A percentile compares a stretch with the other conserved stretches of the same genome.
phyloP scores from a whole-genome alignment of 1,140 invertebrate species.

The Tetraneura akinire region DNA sequence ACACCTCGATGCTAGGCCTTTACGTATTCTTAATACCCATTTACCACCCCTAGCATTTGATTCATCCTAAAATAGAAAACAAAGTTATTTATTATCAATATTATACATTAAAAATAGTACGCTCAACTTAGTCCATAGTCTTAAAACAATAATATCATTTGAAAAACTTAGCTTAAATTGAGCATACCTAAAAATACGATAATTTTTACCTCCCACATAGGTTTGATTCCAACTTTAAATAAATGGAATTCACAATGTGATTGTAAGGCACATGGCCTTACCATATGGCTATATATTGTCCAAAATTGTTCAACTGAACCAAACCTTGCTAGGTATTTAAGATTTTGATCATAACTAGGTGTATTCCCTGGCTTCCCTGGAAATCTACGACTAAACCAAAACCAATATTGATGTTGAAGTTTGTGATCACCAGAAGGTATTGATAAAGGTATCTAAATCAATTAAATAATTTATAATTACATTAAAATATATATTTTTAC shows the following conservation, averaged over 20 bases:
- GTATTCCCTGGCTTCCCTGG: slow-evolving; percentile 68
- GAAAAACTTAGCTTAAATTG: no score
- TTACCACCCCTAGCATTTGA: slow-evolving; percentile 95
- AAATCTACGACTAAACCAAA: slow-evolving; percentile 83
- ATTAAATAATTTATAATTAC: slow-evolving; percentile 44
- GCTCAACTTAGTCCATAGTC: no score
- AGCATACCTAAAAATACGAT: no score
- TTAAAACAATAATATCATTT: neutral
- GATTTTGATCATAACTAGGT: slow-evolving; percentile 73
- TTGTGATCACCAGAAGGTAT: slow-evolving; percentile 79
- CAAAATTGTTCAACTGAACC: slow-evolving; percentile 96
- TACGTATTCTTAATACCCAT: slow-evolving; percentile 93
- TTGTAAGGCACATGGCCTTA: slow-evolving; percentile 82
- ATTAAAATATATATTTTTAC: neutral
- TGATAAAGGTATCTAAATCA: slow-evolving; percentile 64
- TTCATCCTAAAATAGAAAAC: slow-evolving; percentile 68
- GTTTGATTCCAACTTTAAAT: slow-evolving; percentile 97
- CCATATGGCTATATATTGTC: slow-evolving; percentile 89
- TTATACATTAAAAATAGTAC: no score
- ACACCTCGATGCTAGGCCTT: slow-evolving; percentile 91
- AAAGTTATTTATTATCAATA: neutral
- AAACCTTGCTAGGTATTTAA: slow-evolving; percentile 78
- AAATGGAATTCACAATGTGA: slow-evolving; percentile 94
- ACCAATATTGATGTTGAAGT: slow-evolving; percentile 84
- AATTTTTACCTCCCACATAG: slow-evolving; percentile 53